Evolutionary conservation across 1,140 invertebrate species (phyloP).

Genomic region (Polypedilum pembai): DNA sequence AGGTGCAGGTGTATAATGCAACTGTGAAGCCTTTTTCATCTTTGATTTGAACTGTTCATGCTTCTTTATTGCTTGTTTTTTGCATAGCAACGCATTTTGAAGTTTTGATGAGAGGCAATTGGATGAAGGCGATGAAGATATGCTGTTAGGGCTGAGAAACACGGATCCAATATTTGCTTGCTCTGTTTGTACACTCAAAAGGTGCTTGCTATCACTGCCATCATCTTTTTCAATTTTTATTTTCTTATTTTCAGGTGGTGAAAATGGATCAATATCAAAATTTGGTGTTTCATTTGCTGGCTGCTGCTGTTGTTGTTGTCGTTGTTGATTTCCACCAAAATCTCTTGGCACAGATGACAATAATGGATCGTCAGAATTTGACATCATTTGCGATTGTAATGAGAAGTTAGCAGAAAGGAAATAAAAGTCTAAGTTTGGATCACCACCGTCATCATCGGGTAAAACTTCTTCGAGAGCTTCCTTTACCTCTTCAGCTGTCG

Average conservation of each 20-base stretch:
- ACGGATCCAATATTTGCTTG: slow-evolving; percentile 51
- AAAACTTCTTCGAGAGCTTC: slow-evolving; percentile 72
- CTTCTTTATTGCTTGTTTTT: slow-evolving; percentile 35
- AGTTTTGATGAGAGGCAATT: slow-evolving; percentile 45
- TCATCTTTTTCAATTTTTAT: slow-evolving; percentile 33
- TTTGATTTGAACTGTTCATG: slow-evolving; percentile 49
- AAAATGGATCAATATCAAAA: slow-evolving; percentile 32
- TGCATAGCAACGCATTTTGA: slow-evolving; percentile 44
- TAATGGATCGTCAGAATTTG: slow-evolving; percentile 74
- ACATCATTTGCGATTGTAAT: slow-evolving; percentile 68
- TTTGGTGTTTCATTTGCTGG: slow-evolving; percentile 35
- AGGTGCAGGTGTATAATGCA: slow-evolving; percentile 83
- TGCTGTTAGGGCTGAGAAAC: slow-evolving; percentile 66
- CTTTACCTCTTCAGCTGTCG: slow-evolving; percentile 73
- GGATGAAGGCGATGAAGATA: slow-evolving; percentile 53
- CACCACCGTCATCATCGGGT: slow-evolving; percentile 52
- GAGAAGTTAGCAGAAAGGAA: slow-evolving; percentile 39
- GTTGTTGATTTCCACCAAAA: slow-evolving; percentile 51
- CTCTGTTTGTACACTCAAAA: slow-evolving; percentile 29
- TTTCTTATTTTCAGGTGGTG: slow-evolving; percentile 34
- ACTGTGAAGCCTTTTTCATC: slow-evolving; percentile 49
- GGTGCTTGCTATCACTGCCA: slow-evolving; percentile 30
- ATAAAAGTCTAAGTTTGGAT: slow-evolving; percentile 39
- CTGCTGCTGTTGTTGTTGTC: slow-evolving; percentile 34
- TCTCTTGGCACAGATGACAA: slow-evolving; percentile 73